phyloP scores from a whole-genome alignment of 2,113 vertebrate species.

The Helogale parvula region DNA sequence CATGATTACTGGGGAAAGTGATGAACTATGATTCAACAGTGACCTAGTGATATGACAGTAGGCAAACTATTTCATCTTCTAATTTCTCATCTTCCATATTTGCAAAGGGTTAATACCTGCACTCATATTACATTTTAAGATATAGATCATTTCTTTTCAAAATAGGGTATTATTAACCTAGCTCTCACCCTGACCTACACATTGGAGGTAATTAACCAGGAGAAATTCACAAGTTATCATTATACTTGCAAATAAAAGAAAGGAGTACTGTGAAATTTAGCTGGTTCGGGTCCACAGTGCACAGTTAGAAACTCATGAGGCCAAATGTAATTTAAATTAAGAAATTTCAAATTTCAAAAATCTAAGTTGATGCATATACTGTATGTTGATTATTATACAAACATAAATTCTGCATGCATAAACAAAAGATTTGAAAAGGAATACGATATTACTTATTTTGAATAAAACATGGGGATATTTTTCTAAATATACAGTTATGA shows the following conservation, averaged over 20 bases:
- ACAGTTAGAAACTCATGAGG: neutral
- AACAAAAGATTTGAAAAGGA: neutral
- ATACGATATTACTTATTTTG: neutral
- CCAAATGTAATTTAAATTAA: constrained; percentile 14
- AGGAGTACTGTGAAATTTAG: neutral
- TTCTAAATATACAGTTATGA: neutral
- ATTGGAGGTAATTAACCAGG: constrained; percentile 34
- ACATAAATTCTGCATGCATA: neutral
- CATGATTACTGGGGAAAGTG: neutral
- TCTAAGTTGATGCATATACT: neutral
- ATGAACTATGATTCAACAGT: neutral
- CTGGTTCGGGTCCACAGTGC: neutral
- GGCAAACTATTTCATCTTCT: neutral
- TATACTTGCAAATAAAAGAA: constrained; percentile 48
- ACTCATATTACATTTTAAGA: neutral
- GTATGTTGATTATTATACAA: neutral
- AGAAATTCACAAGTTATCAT: constrained; percentile 53
- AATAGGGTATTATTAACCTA: constrained; percentile 46
- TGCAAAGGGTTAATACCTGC: neutral
- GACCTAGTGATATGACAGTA: neutral
- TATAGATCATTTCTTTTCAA: constrained; percentile 49
- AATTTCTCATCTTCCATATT: neutral
- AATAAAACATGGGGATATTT: neutral
- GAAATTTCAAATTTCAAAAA: neutral
- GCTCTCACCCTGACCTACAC: neutral